Base-by-base conservation (phyloP, 92 coral and sea anemone species). In the Diadumene lineata region DNA sequence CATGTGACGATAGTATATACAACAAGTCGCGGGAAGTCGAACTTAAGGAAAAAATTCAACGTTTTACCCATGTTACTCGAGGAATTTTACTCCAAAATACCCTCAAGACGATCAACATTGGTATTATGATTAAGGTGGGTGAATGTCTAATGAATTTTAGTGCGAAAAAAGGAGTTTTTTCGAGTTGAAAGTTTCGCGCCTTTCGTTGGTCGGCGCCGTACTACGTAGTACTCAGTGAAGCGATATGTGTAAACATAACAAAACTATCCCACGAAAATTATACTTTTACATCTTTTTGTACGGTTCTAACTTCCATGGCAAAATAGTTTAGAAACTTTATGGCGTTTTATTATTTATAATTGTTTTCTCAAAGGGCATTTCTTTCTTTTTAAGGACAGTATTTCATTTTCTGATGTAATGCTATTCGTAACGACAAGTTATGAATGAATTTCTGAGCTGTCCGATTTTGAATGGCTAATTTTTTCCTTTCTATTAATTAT, bases 391-490 rank as follows among this genome's bases (percentile, higher is more conserved):
- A 72, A 21, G 21, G 68, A 62, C 43, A 27, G 18, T 62, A 43
- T 62, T 62, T 43, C 43, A 62, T 4, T 62, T 38, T 28, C 68
- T 1, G 38, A 28, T 31, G 38, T 1, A 27, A 15, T 16, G 38
- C n/a, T 28, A 30, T 15, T 62, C 7, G 21, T 27, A 13, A 25
- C 58, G 46, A 24, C 46, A 50, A 58, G 51, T 70, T 56, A 72
- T 72, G 77, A 72, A 72, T 72, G 77, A 72, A 72, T 72, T 72
- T 34, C 64, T 56, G 56, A 72, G 57, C 77, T 56, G 11, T 46
- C 43, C 10, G n/a, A 53, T 11, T 33, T 72, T 72, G 18, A 70
- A 34, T 56, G 46, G 44, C 23, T 32, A 27, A 34, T 43, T 56
- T 31, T 0, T 56, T 7, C 66, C 56, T 1, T 62, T 62, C 11